Base-by-base conservation (phyloP, 2,888 invertebrate genomes). In the Strigamia transsilvanica region DNA sequence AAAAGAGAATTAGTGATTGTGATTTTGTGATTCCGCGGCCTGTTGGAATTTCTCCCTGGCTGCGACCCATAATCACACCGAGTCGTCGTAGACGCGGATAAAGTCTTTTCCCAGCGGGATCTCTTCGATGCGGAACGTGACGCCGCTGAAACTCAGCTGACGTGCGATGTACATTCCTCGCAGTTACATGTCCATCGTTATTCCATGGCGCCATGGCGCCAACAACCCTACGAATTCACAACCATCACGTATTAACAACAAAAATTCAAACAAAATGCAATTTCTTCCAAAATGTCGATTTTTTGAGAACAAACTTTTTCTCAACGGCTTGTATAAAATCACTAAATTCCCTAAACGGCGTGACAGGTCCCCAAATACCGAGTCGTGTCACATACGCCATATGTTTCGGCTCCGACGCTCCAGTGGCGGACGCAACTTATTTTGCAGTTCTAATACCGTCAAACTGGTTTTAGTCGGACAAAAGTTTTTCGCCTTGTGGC, bases 331-430 rank as follows among this genome's bases (percentile, higher is more conserved):
- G 93, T 84, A 99, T 98, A 86, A 99, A 99, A 88, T 99, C 98
- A 87, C 91, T 93, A 87, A 99, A 99, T 83, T 95, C 94, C 6
- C 92, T 92, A 89, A 99, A 99, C 0, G 99, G 95, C 0, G 98
- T 98, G 0, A 99, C 99, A 85, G 93, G 93, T 0, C 99, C 99
- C 99, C 99, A 99, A 85, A 99, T 93, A 10, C 99, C 99, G 38
- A 99, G 90, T 0, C 99, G 91, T n/a, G 97, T 97, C 99, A 99
- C 99, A 87, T 99, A 99, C 0, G 99, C 99, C 99, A 99, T 99
- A 88, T 99, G 98, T 85, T 96, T 91, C 0, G 99, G 99, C 89
- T 99, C 99, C 0, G 97, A 96, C 0, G 99, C 99, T 32, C 98
- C 88, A 0, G 98, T 98, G 3, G 98, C 98, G 0, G 97, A 97